phyloP scores from a whole-genome alignment of 37 sponge, comb jelly and placozoan species.

The Ianthella basta region DNA sequence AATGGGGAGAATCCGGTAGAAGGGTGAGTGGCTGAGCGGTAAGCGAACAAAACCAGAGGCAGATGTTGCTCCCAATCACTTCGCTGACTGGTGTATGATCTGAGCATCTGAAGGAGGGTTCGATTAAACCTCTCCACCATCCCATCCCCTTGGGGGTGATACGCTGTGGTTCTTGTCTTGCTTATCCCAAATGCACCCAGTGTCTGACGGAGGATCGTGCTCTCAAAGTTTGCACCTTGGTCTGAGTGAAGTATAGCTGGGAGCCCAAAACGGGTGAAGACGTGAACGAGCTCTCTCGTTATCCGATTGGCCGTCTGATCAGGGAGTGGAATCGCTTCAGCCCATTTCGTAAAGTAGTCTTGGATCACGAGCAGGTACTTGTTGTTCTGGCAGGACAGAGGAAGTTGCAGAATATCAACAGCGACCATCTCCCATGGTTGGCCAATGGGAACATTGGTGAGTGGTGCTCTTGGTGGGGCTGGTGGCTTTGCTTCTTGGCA shows the following conservation, averaged over 20 bases:
- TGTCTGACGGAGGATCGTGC: conserved; percentile 34
- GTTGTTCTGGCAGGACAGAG: too few relatives aligned
- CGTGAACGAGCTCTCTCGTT: too few relatives aligned
- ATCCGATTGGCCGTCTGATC: too few relatives aligned
- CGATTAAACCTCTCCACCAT: conserved; percentile 74
- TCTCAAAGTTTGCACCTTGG: conserved; percentile 71
- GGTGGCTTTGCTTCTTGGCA: neutral
- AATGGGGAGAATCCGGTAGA: too few relatives aligned
- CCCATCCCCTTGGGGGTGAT: neutral
- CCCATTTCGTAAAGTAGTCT: too few relatives aligned
- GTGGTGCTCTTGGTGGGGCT: neutral
- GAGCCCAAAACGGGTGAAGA: too few relatives aligned
- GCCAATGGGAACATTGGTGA: too few relatives aligned
- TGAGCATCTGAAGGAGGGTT: conserved; percentile 48
- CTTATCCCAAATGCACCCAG: conserved; percentile 51
- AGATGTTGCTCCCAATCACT: conserved; percentile 67
- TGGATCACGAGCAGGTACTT: too few relatives aligned
- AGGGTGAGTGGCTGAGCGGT: conserved; percentile 39
- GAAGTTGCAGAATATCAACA: too few relatives aligned
- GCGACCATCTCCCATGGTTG: too few relatives aligned
- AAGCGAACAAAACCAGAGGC: conserved; percentile 55
- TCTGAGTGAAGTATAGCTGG: conserved; percentile 60
- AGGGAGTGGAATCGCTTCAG: too few relatives aligned
- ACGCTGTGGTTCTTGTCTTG: too few relatives aligned
- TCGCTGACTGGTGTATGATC: conserved; percentile 38